Conservation (phyloP, 2,797 vertebrate species). For the Spinus pinus region DNA sequence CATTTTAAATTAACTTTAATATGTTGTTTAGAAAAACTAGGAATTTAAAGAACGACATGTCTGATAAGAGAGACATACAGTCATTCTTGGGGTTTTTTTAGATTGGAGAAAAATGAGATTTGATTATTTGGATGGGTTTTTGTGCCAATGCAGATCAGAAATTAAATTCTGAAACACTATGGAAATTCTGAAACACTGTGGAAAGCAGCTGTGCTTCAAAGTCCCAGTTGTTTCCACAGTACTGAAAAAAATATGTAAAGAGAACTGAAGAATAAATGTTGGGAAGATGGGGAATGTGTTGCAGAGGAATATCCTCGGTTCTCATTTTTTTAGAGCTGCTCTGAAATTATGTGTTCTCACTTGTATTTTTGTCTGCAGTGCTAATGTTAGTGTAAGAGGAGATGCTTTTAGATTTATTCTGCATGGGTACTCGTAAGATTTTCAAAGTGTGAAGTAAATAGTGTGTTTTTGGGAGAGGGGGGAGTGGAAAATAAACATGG, state of each 20-base stretch:
- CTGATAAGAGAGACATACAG: background rate
- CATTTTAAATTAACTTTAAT: background rate
- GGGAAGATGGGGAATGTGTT: background rate
- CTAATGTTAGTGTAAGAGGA: background rate
- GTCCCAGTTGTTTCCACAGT: background rate
- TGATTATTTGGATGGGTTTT: background rate
- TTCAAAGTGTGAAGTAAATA: background rate
- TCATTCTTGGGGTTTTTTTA: background rate
- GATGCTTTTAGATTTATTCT: background rate
- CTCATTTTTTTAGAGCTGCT: background rate
- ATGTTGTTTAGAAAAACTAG: background rate
- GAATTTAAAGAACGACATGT: background rate
- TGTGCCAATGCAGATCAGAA: background rate
- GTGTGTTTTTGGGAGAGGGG: background rate
- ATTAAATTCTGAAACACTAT: background rate
- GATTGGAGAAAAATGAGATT: background rate
- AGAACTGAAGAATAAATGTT: background rate
- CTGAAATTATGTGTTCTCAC: background rate
- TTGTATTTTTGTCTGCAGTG: background rate
- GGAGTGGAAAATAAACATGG: background rate
- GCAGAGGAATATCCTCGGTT: background rate
- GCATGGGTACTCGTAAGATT: background rate
- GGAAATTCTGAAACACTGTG: background rate
- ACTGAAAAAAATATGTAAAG: background rate
- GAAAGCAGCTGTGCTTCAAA: background rate